phyloP scores from a whole-genome alignment of 2,888 invertebrate species.

The Smittia sp. region DNA sequence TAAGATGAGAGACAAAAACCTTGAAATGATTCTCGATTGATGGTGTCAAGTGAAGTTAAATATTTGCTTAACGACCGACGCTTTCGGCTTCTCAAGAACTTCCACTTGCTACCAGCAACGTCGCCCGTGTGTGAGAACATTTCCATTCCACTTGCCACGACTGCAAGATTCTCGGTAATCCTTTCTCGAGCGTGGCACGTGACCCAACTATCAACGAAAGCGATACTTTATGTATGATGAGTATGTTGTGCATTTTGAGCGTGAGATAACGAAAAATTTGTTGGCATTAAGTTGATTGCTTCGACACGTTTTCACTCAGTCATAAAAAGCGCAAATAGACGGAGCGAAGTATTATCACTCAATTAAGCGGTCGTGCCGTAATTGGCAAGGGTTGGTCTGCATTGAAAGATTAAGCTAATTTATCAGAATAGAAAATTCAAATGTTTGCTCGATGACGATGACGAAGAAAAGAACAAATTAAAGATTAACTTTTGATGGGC shows the following conservation, averaged over 20 bases:
- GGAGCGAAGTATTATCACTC: constrained; percentile 1
- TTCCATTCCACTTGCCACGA: constrained; percentile 9
- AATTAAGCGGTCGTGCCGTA: constrained; percentile 3
- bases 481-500: background rate
- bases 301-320: background rate
- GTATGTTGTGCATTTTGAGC: background rate
- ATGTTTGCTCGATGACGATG: no score
- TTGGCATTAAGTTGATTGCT: background rate
- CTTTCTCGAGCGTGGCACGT: background rate
- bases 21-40: constrained; percentile 15
- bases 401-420: background rate
- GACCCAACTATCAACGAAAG: background rate
- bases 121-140: background rate
- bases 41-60: constrained; percentile 12
- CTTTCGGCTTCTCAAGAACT: background rate
- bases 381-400: background rate
- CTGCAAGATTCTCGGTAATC: constrained; percentile 6
- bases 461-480: background rate
- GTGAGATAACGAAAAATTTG: background rate
- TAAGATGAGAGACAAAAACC: background rate
- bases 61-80: constrained; percentile 14
- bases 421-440: background rate
- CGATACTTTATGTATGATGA: background rate
- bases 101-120: constrained; percentile 3
- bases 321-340: constrained; percentile 4